phyloP scores from a whole-genome alignment of 2,113 vertebrate genomes.

The Misgurnus mizolepis region DNA sequence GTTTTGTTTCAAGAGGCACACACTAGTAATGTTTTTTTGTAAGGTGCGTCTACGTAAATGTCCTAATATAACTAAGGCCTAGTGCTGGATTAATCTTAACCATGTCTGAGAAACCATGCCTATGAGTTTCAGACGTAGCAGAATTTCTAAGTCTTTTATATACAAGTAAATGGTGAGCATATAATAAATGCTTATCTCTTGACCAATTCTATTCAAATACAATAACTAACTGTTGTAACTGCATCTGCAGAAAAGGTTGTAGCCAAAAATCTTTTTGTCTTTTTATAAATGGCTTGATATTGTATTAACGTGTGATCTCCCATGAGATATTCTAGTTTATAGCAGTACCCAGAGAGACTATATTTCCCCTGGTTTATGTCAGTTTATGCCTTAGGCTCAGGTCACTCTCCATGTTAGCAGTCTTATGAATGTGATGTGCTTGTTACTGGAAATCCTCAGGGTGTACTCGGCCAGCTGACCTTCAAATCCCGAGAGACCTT shows the following conservation, averaged over 20 bases:
- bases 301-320: background rate
- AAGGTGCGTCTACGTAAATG: too few relatives aligned
- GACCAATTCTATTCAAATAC: too few relatives aligned
- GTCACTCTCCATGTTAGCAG: conserved; percentile 21
- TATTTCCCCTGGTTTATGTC: conserved; percentile 27
- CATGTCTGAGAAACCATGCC: too few relatives aligned
- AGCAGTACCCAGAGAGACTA: background rate
- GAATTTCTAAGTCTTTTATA: too few relatives aligned
- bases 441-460: conserved; percentile 6
- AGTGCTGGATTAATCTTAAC: too few relatives aligned
- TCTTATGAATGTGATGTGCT: conserved; percentile 20
- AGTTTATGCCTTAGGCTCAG: conserved; percentile 5
- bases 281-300: background rate
- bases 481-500: conserved; percentile 16
- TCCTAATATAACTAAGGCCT: too few relatives aligned
- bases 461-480: conserved; percentile 14
- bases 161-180: too few relatives aligned
- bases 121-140: too few relatives aligned
- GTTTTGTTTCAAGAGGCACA: too few relatives aligned
- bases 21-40: too few relatives aligned
- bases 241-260: background rate
- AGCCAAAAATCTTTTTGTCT: background rate
- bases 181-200: too few relatives aligned
- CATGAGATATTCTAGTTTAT: conserved; percentile 1
- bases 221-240: too few relatives aligned